A percentile compares a stretch with the other conserved stretches of the same genome.
Conservation (phyloP, 2,797 vertebrate genomes). For the Pseudochaenichthys georgianus region DNA sequence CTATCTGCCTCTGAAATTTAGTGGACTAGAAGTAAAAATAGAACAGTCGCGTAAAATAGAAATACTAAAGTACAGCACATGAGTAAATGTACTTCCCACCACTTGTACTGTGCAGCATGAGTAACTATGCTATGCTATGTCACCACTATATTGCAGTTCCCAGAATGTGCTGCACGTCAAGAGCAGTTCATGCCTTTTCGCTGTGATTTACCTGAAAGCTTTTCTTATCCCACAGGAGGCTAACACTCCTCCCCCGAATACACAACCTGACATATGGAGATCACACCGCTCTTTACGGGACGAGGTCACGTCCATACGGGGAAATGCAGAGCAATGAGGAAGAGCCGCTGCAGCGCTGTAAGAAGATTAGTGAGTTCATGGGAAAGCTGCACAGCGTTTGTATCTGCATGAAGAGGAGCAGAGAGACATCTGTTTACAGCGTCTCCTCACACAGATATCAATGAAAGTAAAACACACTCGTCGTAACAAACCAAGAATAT, state of each 20-base stretch:
- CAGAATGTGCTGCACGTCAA: background rate
- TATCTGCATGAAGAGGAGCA: slow-evolving; percentile 76
- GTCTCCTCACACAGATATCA: no score
- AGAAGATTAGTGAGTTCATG: slow-evolving; percentile 89
- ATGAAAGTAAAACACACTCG: slow-evolving; percentile 32
- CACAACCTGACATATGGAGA: slow-evolving; percentile 28
- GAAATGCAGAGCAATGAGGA: slow-evolving; percentile 60
- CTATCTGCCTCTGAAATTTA: no score
- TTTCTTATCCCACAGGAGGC: background rate
- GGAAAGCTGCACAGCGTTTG: slow-evolving; percentile 84
- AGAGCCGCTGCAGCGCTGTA: slow-evolving; percentile 78
- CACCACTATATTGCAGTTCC: background rate
- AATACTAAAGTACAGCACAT: no score
- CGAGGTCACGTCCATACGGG: slow-evolving; percentile 19
- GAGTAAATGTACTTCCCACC: no score
- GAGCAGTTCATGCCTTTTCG: background rate
- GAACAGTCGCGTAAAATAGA: no score
- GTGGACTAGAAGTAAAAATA: no score
- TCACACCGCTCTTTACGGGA: slow-evolving; percentile 4
- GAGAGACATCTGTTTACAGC: slow-evolving; percentile 72
- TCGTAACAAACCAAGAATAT: slow-evolving; percentile 33
- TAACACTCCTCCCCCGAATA: background rate
- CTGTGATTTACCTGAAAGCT: background rate
- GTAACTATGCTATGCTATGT: no score
- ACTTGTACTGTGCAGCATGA: no score